Base-by-base conservation (phyloP, 2,888 invertebrate genomes). In the Polydrusus cervinus region DNA sequence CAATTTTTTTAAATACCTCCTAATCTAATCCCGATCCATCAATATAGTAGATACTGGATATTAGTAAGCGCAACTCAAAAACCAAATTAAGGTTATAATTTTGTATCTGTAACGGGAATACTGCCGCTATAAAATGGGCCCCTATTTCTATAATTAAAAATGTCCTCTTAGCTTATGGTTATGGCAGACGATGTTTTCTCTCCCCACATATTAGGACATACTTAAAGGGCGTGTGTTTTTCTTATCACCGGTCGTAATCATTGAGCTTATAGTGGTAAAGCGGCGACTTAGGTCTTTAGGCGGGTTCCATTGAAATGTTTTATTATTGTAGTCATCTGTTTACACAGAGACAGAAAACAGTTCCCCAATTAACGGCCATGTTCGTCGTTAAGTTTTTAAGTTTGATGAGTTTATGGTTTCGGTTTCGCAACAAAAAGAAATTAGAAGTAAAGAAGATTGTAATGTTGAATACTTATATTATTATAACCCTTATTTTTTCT, bases 191-290 rank as follows among this genome's bases (percentile, higher is more conserved):
- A 60, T 18, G 10, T 60, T 38, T 60, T 3, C 57, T 60, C 16
- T 60, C 30, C 38, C 38, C 11, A 18, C 57, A 11, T 60, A 16
- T 60, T 38, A 60, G 3, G 8, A 60, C 57, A 25, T 55, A 55
- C 34, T 34, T 30, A 60, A 34, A 38, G 57, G 57, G 57, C 57
- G 57, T 38, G 57, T 60, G 57, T 60, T 40, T 25, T 38, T 38
- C 57, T 60, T 60, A 60, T 60, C 57, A 30, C 3, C 38, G 5
- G 8, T 30, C 40, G 10, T 60, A 38, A 60, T 60, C 57, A 60
- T 40, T 60, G 40, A 18, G 18, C 40, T 16, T 38, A 38, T 5
- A 60, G 57, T 60, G 57, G 55, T 55, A 55, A 60, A 60, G 57
- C 18, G 57, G 18, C 57, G 57, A 60, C 57, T 60, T 60, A 16